Percentiles rank a stretch among this genome's conserved stretches.
Evolutionary conservation across 2,888 invertebrate species (phyloP).

Genomic region (Noctua janthe): DNA sequence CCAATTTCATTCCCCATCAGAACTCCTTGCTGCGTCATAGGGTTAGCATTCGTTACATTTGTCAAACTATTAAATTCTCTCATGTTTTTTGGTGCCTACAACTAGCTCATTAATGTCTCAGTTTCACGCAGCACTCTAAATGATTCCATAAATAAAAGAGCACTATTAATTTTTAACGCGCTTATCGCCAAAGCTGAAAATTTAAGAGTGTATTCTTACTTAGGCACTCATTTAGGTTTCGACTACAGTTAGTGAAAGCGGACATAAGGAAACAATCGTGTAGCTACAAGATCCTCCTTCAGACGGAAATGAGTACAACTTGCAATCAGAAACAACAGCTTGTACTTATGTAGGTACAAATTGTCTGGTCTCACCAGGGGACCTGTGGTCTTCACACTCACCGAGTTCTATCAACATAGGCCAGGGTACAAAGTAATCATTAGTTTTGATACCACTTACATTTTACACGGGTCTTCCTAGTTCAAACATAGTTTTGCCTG

Average conservation of each 20-base stretch:
- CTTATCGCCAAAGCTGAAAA: not conserved
- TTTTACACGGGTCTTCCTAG: slow-evolving; percentile 34
- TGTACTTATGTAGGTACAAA: not conserved
- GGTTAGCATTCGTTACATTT: slow-evolving; percentile 29
- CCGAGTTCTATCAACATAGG: slow-evolving; percentile 14
- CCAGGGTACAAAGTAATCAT: slow-evolving; percentile 28
- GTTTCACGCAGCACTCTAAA: not conserved
- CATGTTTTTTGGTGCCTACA: not conserved
- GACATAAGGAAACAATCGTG: not conserved
- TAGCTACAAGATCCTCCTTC: not conserved
- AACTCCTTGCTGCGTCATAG: slow-evolving; percentile 26
- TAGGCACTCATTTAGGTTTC: not conserved
- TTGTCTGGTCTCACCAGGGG: slow-evolving; percentile 29
- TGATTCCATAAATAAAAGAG: not conserved
- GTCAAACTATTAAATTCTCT: not conserved
- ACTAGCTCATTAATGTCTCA: not conserved
- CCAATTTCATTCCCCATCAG: slow-evolving; percentile 48
- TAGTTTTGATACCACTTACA: slow-evolving; percentile 25
- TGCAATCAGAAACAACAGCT: slow-evolving; percentile 5
- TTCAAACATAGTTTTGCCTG: not conserved
- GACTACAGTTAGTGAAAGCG: not conserved
- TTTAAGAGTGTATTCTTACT: not conserved
- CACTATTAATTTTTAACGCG: not conserved
- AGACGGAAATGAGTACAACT: not conserved
- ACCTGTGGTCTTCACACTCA: slow-evolving; percentile 13